These are phyloP conservation scores for Drosophila macrospina DNA, from an alignment of 2,888 invertebrate genomes.

Conservation along the genomic window DNA sequence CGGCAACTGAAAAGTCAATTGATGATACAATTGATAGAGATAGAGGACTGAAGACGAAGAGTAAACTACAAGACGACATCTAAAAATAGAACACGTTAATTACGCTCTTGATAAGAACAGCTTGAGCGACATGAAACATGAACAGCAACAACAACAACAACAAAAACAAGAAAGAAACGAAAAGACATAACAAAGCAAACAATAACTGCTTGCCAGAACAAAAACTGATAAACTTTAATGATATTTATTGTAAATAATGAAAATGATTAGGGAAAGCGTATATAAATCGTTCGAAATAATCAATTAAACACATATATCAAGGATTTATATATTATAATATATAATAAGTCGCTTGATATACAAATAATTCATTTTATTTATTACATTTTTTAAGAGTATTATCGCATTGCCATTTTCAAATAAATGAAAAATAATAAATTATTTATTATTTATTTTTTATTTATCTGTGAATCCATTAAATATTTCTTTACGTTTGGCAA, in stretches of 20 bases:
- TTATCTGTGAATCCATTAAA: neutral
- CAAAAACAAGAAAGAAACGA: slow-evolving; percentile 1
- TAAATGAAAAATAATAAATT: too few relatives aligned
- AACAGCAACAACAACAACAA: slow-evolving; percentile 5
- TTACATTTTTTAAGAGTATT: too few relatives aligned
- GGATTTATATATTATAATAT: too few relatives aligned
- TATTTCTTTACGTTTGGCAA: slow-evolving; percentile 16
- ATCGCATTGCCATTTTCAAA: too few relatives aligned
- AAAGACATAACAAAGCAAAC: neutral
- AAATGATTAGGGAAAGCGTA: neutral
- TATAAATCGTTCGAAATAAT: neutral
- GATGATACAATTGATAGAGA: slow-evolving; percentile 74
- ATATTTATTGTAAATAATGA: slow-evolving; percentile 23
- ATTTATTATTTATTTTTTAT: too few relatives aligned
- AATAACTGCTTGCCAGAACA: slow-evolving; percentile 30
- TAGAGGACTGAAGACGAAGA: slow-evolving; percentile 29
- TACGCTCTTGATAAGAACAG: slow-evolving; percentile 62
- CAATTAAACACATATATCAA: too few relatives aligned
- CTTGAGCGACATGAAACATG: slow-evolving; percentile 27
- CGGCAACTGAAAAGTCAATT: slow-evolving; percentile 65
- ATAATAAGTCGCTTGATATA: too few relatives aligned
- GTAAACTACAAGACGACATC: slow-evolving; percentile 58
- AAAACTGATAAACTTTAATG: slow-evolving; percentile 22
- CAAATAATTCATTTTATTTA: neutral
- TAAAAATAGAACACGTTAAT: slow-evolving; percentile 76